These are phyloP conservation scores for Brachyalestes nurse DNA, from an alignment of 2,797 vertebrate species.

Conservation along the genomic window DNA sequence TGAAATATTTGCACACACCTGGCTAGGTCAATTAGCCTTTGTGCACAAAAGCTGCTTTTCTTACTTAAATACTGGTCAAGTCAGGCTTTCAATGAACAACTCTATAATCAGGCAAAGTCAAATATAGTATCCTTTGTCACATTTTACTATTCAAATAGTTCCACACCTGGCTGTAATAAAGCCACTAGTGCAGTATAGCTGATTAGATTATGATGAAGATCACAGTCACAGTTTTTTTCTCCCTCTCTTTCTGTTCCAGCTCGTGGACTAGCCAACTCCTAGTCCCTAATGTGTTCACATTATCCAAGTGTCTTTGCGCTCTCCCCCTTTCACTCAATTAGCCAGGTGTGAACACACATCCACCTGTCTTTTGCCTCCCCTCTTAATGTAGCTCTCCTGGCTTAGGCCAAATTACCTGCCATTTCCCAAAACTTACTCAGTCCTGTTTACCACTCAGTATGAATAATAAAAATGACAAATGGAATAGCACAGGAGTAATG, in stretches of 20 bases:
- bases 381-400: slow-evolving; percentile 55
- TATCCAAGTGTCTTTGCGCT: slow-evolving; percentile 47
- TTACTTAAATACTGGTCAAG: neutral
- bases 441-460: slow-evolving; percentile 73
- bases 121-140: neutral
- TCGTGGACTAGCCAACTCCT: slow-evolving; percentile 42
- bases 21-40: neutral
- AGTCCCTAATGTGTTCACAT: slow-evolving; percentile 42
- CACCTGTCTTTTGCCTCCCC: slow-evolving; percentile 58
- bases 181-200: slow-evolving; percentile 8
- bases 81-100: neutral
- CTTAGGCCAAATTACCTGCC: slow-evolving; percentile 61
- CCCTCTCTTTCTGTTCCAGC: slow-evolving; percentile 6
- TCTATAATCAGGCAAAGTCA: neutral
- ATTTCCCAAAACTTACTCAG: slow-evolving; percentile 73
- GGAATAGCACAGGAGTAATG: slow-evolving; percentile 74
- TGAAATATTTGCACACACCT: neutral
- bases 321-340: slow-evolving; percentile 61
- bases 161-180: neutral
- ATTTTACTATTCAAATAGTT: neutral
- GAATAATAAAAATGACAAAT: slow-evolving; percentile 81
- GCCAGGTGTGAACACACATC: slow-evolving; percentile 52
- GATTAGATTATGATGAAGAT: slow-evolving; percentile 11
- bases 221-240: slow-evolving; percentile 10
- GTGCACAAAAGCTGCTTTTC: neutral